Evolutionary conservation across 2,888 invertebrate genomes (phyloP).

Genomic region (Pantelozetes paolii): DNA sequence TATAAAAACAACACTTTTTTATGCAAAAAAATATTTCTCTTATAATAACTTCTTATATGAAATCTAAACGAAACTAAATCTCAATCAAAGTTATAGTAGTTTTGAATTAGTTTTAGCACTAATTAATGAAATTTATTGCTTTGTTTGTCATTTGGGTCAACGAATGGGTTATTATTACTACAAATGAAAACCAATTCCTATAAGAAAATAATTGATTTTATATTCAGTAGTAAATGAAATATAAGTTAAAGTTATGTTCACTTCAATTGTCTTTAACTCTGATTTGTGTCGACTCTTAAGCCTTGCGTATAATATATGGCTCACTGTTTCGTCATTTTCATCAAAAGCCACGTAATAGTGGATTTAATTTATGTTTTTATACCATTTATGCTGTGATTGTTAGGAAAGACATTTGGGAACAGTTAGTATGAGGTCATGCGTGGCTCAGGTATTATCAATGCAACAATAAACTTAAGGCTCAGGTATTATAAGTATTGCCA

Average conservation of each 20-base stretch:
- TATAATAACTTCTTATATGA: too few relatives aligned
- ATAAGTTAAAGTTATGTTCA: not conserved
- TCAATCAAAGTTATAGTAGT: too few relatives aligned
- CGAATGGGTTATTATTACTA: too few relatives aligned
- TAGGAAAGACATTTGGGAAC: not conserved
- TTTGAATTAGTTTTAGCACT: too few relatives aligned
- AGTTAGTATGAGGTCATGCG: conserved; percentile 5
- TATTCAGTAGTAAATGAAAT: too few relatives aligned
- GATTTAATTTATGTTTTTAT: not conserved
- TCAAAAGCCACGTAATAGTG: not conserved
- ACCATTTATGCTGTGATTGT: not conserved
- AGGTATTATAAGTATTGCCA: too few relatives aligned
- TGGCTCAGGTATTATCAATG: not conserved
- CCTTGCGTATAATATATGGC: not conserved
- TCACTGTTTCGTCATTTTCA: not conserved
- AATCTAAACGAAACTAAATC: too few relatives aligned
- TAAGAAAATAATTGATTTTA: too few relatives aligned
- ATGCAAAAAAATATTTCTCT: too few relatives aligned
- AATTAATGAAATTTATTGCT: not conserved
- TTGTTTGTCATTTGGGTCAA: not conserved
- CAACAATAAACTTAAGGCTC: too few relatives aligned
- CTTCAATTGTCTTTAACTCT: not conserved
- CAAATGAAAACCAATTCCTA: too few relatives aligned
- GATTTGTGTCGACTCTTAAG: not conserved
- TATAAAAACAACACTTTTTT: too few relatives aligned